phyloP scores from a whole-genome alignment of 2,797 vertebrate species.

The Gambusia yucatana region DNA sequence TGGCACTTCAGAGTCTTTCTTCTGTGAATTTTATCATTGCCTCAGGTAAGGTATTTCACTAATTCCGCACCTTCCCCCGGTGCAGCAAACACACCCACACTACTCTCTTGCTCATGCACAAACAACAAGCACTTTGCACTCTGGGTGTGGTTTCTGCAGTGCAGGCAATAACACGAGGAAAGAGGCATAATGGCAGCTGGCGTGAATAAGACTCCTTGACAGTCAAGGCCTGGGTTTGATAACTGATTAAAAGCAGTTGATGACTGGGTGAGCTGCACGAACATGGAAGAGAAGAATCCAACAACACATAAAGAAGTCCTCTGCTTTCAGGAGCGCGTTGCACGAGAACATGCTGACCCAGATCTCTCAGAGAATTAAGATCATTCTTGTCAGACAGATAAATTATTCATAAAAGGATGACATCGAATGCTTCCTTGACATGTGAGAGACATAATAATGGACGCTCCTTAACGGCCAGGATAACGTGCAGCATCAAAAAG shows the following conservation, averaged over 20 bases:
- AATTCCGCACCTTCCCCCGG: conserved; percentile 47
- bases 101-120: conserved; percentile 22
- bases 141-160: conserved; percentile 71
- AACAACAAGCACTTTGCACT: conserved; percentile 57
- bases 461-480: conserved; percentile 45
- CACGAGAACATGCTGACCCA: conserved; percentile 53
- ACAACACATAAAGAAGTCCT: conserved; percentile 29
- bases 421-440: conserved; percentile 42
- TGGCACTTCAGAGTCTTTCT: conserved; percentile 47
- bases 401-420: conserved; percentile 72
- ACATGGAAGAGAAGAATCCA: conserved; percentile 10
- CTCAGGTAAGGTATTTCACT: conserved; percentile 70
- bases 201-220: conserved; percentile 61
- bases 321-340: conserved; percentile 27
- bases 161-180: conserved; percentile 58
- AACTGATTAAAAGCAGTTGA: conserved; percentile 49
- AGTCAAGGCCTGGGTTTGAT: conserved; percentile 36
- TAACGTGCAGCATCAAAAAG: conserved; percentile 45
- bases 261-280: conserved; percentile 27
- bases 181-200: conserved; percentile 49
- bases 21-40: conserved; percentile 68
- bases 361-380: conserved; percentile 67
- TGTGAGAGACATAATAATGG: conserved; percentile 47
- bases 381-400: conserved; percentile 65
- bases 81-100: conserved; percentile 35